These are phyloP conservation scores for Eupithecia pulchellata DNA, from an alignment of 2,888 invertebrate species.

Conservation along the genomic window DNA sequence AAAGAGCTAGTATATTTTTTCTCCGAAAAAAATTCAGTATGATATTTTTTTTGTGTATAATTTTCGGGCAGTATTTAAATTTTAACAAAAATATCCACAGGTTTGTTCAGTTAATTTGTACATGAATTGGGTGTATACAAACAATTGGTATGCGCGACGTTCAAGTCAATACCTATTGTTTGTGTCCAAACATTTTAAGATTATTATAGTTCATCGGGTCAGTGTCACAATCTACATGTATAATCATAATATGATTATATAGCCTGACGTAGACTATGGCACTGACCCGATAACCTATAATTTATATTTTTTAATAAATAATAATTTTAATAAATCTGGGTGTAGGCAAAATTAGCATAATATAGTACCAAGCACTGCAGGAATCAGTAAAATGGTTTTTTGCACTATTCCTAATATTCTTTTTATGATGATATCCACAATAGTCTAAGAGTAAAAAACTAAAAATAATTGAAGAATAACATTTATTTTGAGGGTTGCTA, in stretches of 20 bases:
- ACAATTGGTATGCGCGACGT: constrained; percentile 37
- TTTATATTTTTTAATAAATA: too few species aligned
- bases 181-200: constrained; percentile 45
- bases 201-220: constrained; percentile 47
- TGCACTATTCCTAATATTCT: neutral
- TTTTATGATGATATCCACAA: neutral
- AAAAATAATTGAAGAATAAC: too few species aligned
- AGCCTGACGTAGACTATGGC: constrained; percentile 24
- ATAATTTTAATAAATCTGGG: neutral
- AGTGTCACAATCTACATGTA: constrained; percentile 40
- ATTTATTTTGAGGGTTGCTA: too few species aligned
- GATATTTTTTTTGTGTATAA: neutral
- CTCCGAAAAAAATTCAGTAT: neutral
- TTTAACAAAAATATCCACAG: neutral
- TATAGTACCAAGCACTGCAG: too few species aligned
- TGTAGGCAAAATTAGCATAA: neutral
- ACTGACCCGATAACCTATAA: constrained; percentile 50
- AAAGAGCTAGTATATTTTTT: neutral
- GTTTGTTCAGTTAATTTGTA: neutral
- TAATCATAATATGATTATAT: too few species aligned
- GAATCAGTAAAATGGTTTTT: neutral
- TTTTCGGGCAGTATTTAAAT: neutral
- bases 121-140: neutral
- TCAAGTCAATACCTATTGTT: constrained; percentile 36
- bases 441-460: too few species aligned